Evolutionary conservation across 2,797 vertebrate genomes (phyloP).

Genomic region (Tokudaia tokunoshimensis): DNA sequence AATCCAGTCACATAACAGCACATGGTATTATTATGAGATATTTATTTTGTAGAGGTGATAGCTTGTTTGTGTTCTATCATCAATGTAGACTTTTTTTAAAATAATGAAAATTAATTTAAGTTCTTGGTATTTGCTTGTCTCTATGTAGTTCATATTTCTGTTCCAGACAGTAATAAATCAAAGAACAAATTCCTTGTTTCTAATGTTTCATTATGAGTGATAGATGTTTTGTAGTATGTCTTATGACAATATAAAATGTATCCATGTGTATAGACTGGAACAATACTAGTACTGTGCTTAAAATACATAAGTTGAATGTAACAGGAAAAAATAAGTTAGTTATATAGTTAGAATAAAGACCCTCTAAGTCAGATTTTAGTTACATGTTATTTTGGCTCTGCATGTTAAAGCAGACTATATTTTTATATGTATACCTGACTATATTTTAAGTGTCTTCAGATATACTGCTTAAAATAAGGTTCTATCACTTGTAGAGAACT

Average conservation of each 20-base stretch:
- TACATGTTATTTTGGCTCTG: conserved; percentile 44
- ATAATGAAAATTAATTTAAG: conserved; percentile 21
- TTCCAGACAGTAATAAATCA: not conserved
- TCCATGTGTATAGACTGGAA: not conserved
- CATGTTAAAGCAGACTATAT: conserved; percentile 3
- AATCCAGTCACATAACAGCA: not conserved
- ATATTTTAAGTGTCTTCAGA: conserved; percentile 32
- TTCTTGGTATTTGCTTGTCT: not conserved
- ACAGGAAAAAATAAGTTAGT: conserved; percentile 22
- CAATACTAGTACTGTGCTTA: not conserved
- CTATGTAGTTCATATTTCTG: too few species aligned
- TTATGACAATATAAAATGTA: not conserved
- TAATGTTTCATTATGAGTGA: not conserved
- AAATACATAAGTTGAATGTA: not conserved
- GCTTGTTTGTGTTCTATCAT: not conserved
- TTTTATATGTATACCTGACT: not conserved
- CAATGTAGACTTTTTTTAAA: conserved; percentile 44
- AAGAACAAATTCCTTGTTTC: not conserved
- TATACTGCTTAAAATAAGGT: not conserved
- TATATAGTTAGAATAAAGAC: not conserved
- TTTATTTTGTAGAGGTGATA: not conserved
- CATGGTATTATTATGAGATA: not conserved
- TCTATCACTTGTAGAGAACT: conserved; percentile 11
- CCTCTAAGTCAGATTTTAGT: conserved; percentile 14
- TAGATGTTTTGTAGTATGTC: not conserved